Base-by-base conservation (phyloP, 2,888 invertebrate species). In the Parnassius mnemosyne region DNA sequence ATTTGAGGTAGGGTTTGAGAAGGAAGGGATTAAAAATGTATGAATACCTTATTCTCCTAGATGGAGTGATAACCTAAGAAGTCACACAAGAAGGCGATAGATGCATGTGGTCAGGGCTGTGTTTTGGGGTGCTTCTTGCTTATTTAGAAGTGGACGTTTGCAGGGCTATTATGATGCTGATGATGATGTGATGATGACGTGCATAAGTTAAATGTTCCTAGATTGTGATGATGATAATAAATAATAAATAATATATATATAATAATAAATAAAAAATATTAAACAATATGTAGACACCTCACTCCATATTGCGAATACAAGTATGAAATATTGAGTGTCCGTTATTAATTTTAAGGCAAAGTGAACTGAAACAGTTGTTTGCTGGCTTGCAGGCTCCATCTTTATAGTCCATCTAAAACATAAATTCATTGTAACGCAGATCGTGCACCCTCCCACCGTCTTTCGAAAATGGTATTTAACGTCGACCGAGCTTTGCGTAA, bases 401-500 rank as follows among this genome's bases (percentile, higher is more conserved):
- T 63, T 76, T 79, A 81, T 71, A 73, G 77, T 79, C 78, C 74
- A 78, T 74, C 76, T 74, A 71, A 78, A 79, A 78, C 84, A 86
- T 85, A 88, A 87, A 88, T 89, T 88, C 84, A 85, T 85, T 85
- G 81, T 79, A 79, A 79, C 80, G 76, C 79, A 83, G 83, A 85
- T 83, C 81, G 83, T 75, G 77, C 79, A 77, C 76, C 79, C 77
- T 73, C 79, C 75, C 77, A 76, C 76, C 81, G 82, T 83, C 84
- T 84, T 82, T 85, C 81, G 81, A 81, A 87, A 89, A 85, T 83
- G 87, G 87, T 84, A 85, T 83, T 85, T 87, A 86, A 85, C 84
- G 89, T 89, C 89, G 79, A 76, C 81, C 79, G 79, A 81, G 90
- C 89, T 91, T 89, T 89, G 83, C 83, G 86, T 86, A 88, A 89